Base-by-base conservation (phyloP, 2,888 invertebrate species). In the Zootermopsis nevadensis region DNA sequence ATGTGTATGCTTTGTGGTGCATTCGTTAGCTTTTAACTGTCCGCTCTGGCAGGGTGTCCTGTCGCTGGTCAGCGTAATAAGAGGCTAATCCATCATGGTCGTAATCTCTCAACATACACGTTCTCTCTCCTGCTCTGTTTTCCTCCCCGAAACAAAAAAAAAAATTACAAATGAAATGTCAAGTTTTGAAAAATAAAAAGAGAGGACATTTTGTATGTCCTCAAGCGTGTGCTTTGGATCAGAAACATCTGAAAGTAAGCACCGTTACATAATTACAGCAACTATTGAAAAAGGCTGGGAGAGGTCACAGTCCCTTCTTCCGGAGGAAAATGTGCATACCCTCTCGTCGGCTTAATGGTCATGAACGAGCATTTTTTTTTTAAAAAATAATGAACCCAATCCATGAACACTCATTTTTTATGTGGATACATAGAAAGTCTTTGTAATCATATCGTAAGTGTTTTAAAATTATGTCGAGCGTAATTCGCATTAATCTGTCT, bases 191-290 rank as follows among this genome's bases (percentile, higher is more conserved):
- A n/a, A n/a, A n/a, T n/a, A n/a, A n/a, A n/a, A n/a, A n/a, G n/a
- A n/a, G n/a, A 15, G 19, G 48, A 48, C 48, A 15, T 12, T 15
- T 48, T 60, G n/a, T 60, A 6, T 60, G 27, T n/a, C 8, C 27
- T 60, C 10, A 27, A 8, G 1, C 27, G n/a, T 2, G n/a, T 15
- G 15, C 12, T 48, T 12, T 12, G 42, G 7, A 1, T 12, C 10
- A 42, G 15, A 48, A 15, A 27, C 60, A 60, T 4, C n/a, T 27
- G 60, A 27, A 7, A 10, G n/a, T n/a, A 60, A 60, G 27, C 27
- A n/a, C 60, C 60, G 60, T 60, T 60, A 60, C 60, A n/a, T 60
- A 60, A 60, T 27, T 60, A 60, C n/a, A 27, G 60, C 27, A n/a
- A 6, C 8, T 27, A 60, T 60, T 60, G 8, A 27, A 60, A 27